A percentile compares a stretch with the other conserved stretches of the same genome.
These are phyloP conservation scores for Orgyia antiqua DNA, from an alignment of 2,888 invertebrate genomes.

Conservation along the genomic window DNA sequence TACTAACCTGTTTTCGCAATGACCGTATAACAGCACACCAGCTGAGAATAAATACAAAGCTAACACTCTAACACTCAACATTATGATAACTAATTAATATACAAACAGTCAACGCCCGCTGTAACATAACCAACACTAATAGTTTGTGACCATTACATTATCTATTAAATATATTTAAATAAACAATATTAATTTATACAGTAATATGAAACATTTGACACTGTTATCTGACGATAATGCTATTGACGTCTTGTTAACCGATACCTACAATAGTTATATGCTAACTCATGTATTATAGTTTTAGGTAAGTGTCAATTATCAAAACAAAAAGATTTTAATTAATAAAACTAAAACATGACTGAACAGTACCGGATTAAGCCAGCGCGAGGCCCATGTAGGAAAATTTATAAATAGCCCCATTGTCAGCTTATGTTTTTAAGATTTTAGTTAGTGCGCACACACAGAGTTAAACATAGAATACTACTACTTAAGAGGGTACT, in stretches of 20 bases:
- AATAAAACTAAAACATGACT: too few species aligned
- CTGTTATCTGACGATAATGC: conserved; percentile 50
- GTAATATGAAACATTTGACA: conserved; percentile 48
- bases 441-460: too few species aligned
- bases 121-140: conserved; percentile 14
- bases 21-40: conserved; percentile 19
- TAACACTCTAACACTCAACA: conserved; percentile 17
- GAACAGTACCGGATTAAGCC: too few species aligned
- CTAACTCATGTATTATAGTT: too few species aligned
- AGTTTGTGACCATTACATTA: conserved; percentile 12
- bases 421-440: too few species aligned
- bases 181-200: conserved; percentile 24
- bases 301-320: too few species aligned
- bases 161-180: conserved; percentile 18
- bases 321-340: too few species aligned
- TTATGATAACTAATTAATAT: not conserved
- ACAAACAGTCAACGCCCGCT: conserved; percentile 13
- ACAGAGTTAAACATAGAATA: too few species aligned
- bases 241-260: conserved; percentile 51
- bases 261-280: too few species aligned
- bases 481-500: too few species aligned
- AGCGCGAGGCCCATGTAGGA: too few species aligned
- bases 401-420: too few species aligned
- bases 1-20: conserved; percentile 31
- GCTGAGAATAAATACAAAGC: conserved; percentile 16